Evolutionary conservation across 2,797 vertebrate genomes (phyloP).

Genomic region (Tinamus major): DNA sequence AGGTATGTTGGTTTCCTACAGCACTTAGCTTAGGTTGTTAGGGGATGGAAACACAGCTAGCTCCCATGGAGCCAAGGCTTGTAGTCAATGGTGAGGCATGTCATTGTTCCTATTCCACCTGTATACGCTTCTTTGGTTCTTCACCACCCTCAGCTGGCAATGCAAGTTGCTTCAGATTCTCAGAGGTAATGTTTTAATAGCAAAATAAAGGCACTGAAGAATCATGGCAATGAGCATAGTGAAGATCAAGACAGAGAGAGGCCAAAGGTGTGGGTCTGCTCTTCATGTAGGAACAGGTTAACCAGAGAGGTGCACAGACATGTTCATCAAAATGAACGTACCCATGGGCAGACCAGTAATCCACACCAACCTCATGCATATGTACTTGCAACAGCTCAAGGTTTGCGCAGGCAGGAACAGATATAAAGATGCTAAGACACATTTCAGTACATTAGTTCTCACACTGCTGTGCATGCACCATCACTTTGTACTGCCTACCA

Average conservation of each 20-base stretch:
- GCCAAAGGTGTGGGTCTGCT: not conserved
- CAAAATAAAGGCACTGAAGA: not conserved
- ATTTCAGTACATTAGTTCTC: not conserved
- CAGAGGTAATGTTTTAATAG: not conserved
- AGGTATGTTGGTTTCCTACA: constrained; percentile 82
- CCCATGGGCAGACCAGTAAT: not conserved
- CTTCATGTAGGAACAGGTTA: not conserved
- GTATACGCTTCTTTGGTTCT: not conserved
- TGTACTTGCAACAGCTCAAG: not conserved
- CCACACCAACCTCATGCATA: not conserved
- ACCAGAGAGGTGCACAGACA: not conserved
- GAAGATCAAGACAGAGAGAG: not conserved
- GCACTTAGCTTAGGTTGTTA: not conserved
- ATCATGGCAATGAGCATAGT: not conserved
- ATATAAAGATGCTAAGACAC: not conserved
- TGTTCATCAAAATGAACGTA: not conserved
- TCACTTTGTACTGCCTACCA: not conserved
- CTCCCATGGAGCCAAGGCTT: not conserved
- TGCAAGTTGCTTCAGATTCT: not conserved
- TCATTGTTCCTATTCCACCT: not conserved
- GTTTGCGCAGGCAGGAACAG: not conserved
- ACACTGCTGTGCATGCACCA: not conserved
- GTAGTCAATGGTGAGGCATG: accelerated
- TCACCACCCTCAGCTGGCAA: not conserved
- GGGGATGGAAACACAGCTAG: not conserved